Evolutionary conservation across 2,113 vertebrate genomes (phyloP).

Genomic region (Aldabrachelys gigantea): DNA sequence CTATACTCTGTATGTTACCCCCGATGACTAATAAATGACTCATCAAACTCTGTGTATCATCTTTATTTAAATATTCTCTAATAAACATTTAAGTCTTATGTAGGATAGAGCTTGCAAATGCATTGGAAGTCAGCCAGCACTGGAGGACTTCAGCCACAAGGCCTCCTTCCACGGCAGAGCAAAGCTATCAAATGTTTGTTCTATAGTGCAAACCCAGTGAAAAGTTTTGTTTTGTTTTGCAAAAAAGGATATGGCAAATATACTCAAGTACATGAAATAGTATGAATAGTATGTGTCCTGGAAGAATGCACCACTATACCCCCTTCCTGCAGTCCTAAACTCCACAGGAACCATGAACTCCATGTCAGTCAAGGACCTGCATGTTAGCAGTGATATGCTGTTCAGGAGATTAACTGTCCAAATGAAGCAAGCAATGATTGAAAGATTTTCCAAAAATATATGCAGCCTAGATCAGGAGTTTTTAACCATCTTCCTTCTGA

Average conservation of each 20-base stretch:
- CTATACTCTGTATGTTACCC: no score
- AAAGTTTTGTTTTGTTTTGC: not conserved
- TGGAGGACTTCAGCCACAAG: not conserved
- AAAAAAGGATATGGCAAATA: not conserved
- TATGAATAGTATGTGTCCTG: slow-evolving; percentile 13
- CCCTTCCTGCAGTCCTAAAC: rapidly evolving
- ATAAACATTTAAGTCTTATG: not conserved
- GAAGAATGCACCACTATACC: not conserved
- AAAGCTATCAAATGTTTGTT: not conserved
- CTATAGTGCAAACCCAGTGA: not conserved
- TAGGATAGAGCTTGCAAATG: not conserved
- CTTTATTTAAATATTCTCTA: no score
- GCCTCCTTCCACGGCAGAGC: not conserved
- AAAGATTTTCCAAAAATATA: slow-evolving; percentile 35
- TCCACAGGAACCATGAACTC: not conserved
- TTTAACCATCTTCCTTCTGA: no score
- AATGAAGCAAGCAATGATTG: not conserved
- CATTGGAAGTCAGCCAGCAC: not conserved
- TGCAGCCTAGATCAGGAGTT: not conserved
- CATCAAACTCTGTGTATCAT: no score
- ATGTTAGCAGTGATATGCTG: not conserved
- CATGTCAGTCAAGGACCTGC: not conserved
- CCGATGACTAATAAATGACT: no score
- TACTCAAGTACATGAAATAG: not conserved
- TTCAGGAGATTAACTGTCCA: not conserved